Evolutionary conservation across 2,888 invertebrate species (phyloP).

Genomic region (Cepaea hortensis): DNA sequence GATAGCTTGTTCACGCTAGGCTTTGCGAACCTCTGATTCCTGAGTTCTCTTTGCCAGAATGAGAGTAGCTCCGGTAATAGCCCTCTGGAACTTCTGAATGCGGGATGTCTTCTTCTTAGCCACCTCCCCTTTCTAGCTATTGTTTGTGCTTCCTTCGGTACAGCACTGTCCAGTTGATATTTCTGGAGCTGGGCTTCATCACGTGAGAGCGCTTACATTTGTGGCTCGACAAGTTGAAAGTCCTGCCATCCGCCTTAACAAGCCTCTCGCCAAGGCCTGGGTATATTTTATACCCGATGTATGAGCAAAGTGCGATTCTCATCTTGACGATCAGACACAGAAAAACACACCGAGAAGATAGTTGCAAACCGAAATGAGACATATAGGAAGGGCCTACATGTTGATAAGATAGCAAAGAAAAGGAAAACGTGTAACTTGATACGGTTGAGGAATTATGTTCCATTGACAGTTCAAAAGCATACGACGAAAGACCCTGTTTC

Average conservation of each 20-base stretch:
- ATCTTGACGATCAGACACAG: conserved; percentile 67
- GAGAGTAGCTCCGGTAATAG: no score
- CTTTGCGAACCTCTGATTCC: neutral
- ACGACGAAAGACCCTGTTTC: no score
- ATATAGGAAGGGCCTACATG: no score
- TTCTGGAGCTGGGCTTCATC: conserved; percentile 99
- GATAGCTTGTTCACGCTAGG: no score
- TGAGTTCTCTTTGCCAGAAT: no score
- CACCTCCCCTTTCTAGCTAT: conserved; percentile 97
- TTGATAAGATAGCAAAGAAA: no score
- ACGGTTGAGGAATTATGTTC: no score
- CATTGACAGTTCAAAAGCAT: no score
- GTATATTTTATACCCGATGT: conserved; percentile 99
- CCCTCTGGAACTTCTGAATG: conserved; percentile 82
- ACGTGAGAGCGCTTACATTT: conserved; percentile 95
- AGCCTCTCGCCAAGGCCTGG: conserved; percentile 99
- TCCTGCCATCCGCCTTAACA: conserved; percentile 97
- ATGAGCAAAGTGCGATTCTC: conserved; percentile 98
- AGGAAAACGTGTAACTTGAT: no score
- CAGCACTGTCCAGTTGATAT: conserved; percentile 99
- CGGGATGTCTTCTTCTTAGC: conserved; percentile 95
- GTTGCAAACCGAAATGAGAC: no score
- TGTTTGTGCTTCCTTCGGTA: conserved; percentile 99
- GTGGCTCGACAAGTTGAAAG: conserved; percentile 95
- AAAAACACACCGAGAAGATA: conserved; percentile 46